Evolutionary conservation across 2,797 vertebrate genomes (phyloP).

Genomic region (Ispidina picta): DNA sequence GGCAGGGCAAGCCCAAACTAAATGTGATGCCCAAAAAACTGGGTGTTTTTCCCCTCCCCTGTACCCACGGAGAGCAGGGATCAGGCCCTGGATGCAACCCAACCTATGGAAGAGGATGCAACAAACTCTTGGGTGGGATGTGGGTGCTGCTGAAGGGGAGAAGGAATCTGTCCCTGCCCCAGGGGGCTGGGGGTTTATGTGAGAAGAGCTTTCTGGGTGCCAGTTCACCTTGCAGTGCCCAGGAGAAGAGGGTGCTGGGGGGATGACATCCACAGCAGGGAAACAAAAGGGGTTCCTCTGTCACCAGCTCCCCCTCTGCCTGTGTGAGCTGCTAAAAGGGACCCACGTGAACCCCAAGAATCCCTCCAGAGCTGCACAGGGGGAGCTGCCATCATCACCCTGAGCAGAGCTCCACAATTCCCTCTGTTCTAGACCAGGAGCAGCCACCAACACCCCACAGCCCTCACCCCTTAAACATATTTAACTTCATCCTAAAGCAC

Average conservation of each 20-base stretch:
- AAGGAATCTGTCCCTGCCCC: neutral
- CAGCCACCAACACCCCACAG: rapidly evolving
- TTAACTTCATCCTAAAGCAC: neutral
- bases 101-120: neutral
- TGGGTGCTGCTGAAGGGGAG: neutral
- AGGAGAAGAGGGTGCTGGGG: neutral
- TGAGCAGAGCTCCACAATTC: neutral
- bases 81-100: rapidly evolving
- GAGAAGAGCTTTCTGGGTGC: neutral
- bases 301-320: rapidly evolving
- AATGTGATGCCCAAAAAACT: neutral
- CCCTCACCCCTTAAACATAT: rapidly evolving
- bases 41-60: rapidly evolving
- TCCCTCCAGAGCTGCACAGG: neutral
- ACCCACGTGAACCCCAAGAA: neutral
- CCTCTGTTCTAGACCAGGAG: neutral
- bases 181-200: no score
- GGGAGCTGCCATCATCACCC: rapidly evolving
- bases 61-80: rapidly evolving
- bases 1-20: neutral
- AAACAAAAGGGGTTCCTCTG: neutral
- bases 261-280: neutral
- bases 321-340: neutral
- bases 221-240: neutral
- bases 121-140: rapidly evolving